phyloP scores from a whole-genome alignment of 2,888 invertebrate genomes.

The Pristionchus arcanus region DNA sequence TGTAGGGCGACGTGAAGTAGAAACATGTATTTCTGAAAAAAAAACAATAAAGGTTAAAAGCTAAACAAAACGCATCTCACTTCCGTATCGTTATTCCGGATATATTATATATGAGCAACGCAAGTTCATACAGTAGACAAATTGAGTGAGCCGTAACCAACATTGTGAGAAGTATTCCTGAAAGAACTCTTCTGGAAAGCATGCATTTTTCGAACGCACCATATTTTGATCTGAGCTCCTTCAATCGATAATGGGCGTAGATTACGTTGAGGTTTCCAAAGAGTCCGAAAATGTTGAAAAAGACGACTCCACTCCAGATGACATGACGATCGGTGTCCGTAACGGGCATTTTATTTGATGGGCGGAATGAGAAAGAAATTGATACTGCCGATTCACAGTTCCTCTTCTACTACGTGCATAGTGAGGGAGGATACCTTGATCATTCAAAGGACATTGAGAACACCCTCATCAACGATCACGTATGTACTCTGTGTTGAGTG shows the following conservation, averaged over 20 bases:
- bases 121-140: constrained; percentile 21
- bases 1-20: constrained; percentile 3
- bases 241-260: constrained; percentile 50
- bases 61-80: neutral
- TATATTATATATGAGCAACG: neutral
- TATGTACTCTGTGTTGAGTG: neutral
- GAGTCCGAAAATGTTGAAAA: constrained; percentile 33
- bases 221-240: constrained; percentile 36
- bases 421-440: neutral
- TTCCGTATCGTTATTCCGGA: neutral
- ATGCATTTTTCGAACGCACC: neutral
- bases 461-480: neutral
- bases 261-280: constrained; percentile 51
- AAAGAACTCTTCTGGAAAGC: neutral
- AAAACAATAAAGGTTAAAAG: neutral
- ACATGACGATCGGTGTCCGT: constrained; percentile 36
- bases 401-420: neutral
- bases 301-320: constrained; percentile 25
- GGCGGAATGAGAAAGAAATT: neutral
- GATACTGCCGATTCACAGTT: neutral
- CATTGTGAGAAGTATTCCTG: constrained; percentile 33
- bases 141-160: neutral
- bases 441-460: neutral
- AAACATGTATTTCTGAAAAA: constrained; percentile 11
- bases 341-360: neutral